Percentiles rank a stretch among this genome's conserved stretches.
phyloP scores from a whole-genome alignment of 2,113 vertebrate genomes.

The Eclectus roratus region DNA sequence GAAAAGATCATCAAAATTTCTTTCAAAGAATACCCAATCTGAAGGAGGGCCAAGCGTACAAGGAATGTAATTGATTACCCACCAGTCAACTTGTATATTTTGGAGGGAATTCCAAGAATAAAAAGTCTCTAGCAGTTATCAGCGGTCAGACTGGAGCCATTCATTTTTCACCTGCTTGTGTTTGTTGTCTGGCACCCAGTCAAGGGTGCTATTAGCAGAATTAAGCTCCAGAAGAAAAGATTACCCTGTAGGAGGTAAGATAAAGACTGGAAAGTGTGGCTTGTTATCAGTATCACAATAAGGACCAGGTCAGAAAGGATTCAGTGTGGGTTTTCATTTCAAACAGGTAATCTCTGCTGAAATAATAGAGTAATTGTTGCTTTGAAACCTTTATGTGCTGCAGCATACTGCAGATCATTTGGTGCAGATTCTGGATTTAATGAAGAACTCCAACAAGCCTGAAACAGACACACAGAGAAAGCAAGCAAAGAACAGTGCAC shows the following conservation, averaged over 20 bases:
- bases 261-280: conserved; percentile 77
- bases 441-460: neutral
- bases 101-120: conserved; percentile 69
- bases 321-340: conserved; percentile 71
- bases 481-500: neutral
- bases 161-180: conserved; percentile 77
- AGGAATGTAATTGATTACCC: conserved; percentile 56
- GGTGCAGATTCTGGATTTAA: conserved; percentile 60
- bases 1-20: conserved; percentile 45
- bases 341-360: conserved; percentile 72
- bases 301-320: conserved; percentile 71
- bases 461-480: neutral
- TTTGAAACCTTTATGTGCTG: conserved; percentile 58
- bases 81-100: conserved; percentile 57
- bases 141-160: conserved; percentile 72
- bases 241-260: conserved; percentile 73
- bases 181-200: conserved; percentile 80
- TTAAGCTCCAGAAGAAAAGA: conserved; percentile 77
- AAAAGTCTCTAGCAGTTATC: conserved; percentile 71
- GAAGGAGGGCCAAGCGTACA: neutral
- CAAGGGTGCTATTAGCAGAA: conserved; percentile 79
- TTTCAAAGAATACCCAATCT: neutral
- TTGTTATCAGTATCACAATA: conserved; percentile 75
- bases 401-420: conserved; percentile 49
- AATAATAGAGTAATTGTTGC: conserved; percentile 75